Percentiles rank a stretch among this genome's conserved stretches.
These are phyloP conservation scores for Dromiciops gliroides DNA, from an alignment of 2,113 vertebrate species.

Conservation along the genomic window DNA sequence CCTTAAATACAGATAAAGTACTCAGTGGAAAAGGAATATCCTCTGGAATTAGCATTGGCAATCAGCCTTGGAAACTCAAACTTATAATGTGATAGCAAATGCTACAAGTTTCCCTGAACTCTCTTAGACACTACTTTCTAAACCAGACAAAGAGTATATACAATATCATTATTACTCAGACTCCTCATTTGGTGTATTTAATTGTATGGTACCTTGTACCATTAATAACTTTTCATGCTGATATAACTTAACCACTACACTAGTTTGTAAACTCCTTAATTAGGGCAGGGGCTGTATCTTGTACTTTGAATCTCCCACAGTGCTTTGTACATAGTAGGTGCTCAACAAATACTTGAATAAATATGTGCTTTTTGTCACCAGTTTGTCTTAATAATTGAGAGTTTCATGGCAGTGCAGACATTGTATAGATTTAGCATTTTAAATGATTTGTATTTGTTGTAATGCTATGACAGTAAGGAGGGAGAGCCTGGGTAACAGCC, in stretches of 20 bases:
- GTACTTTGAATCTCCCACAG: conserved; percentile 7
- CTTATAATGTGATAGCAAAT: not conserved
- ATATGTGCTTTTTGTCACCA: not conserved
- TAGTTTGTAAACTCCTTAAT: conserved; percentile 8
- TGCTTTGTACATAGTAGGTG: conserved; percentile 20
- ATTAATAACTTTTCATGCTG: not conserved
- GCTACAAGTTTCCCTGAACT: not conserved
- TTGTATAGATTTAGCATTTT: conserved; percentile 41
- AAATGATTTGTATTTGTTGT: conserved; percentile 40
- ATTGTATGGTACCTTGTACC: not conserved
- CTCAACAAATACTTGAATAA: not conserved
- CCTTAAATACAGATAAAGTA: conserved; percentile 8
- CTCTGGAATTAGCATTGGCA: conserved; percentile 5
- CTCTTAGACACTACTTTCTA: not conserved
- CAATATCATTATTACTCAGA: not conserved
- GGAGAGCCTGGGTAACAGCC: conserved; percentile 24
- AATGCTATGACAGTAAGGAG: conserved; percentile 26
- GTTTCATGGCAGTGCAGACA: conserved; percentile 28
- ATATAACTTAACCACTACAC: not conserved
- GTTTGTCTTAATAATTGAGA: conserved; percentile 26
- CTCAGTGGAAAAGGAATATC: not conserved
- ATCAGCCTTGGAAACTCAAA: not conserved
- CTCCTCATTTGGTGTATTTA: not conserved
- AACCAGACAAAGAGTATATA: not conserved
- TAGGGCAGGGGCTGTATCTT: not conserved